phyloP scores from a whole-genome alignment of 1,140 invertebrate genomes.

The Drosophila auraria region DNA sequence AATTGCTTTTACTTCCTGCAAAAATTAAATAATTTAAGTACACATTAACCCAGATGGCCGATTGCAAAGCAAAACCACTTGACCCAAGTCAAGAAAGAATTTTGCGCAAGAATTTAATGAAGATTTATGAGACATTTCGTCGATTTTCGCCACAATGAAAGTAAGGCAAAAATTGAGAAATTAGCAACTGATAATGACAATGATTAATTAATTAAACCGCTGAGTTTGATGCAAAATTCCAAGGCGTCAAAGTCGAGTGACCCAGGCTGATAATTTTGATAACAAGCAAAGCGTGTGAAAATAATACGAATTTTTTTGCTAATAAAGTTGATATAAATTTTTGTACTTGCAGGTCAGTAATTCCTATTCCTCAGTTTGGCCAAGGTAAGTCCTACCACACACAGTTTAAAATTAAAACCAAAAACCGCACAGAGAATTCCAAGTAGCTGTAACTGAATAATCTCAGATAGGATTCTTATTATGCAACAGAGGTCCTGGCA shows the following conservation, averaged over 20 bases:
- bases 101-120: slow-evolving; percentile 21
- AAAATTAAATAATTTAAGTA: neutral
- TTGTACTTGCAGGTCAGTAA: neutral
- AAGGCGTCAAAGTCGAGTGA: slow-evolving; percentile 18
- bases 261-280: slow-evolving; percentile 23
- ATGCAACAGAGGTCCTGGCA: slow-evolving; percentile 13
- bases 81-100: neutral
- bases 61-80: slow-evolving; percentile 6
- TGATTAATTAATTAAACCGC: slow-evolving; percentile 58
- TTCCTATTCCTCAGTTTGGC: no score
- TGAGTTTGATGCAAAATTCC: slow-evolving; percentile 30
- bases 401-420: slow-evolving; percentile 1
- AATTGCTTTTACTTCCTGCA: neutral
- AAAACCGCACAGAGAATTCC: slow-evolving; percentile 34
- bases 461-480: slow-evolving; percentile 32
- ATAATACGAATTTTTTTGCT: neutral
- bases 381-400: slow-evolving; percentile 31
- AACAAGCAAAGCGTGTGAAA: slow-evolving; percentile 1
- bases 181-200: slow-evolving; percentile 60
- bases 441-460: slow-evolving; percentile 43
- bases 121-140: slow-evolving; percentile 35
- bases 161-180: slow-evolving; percentile 25
- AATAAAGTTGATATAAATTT: neutral
- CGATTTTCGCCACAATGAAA: slow-evolving; percentile 17
- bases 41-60: neutral